Evolutionary conservation across 1,140 invertebrate genomes (phyloP).

Genomic region (Hirudo medicinalis): DNA sequence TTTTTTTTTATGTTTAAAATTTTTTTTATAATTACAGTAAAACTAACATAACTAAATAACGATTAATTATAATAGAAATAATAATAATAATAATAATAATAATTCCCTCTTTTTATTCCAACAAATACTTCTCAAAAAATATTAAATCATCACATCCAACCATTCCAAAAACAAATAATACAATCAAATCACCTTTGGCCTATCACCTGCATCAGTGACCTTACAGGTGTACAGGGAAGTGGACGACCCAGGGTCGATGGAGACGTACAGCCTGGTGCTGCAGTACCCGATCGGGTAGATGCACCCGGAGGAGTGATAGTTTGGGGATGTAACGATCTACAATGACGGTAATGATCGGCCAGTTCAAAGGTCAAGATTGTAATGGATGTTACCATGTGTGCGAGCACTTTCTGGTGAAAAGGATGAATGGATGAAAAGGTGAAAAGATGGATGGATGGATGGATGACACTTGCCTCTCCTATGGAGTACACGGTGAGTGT

Average conservation of each 20-base stretch:
- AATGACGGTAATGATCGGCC: neutral
- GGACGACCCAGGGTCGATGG: slow-evolving; percentile 53
- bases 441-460: too few species aligned
- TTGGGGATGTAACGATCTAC: slow-evolving; percentile 29
- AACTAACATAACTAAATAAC: too few species aligned
- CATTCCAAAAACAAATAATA: too few species aligned
- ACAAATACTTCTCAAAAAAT: too few species aligned
- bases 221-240: slow-evolving; percentile 70
- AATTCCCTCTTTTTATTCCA: too few species aligned
- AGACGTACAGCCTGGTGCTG: slow-evolving; percentile 61
- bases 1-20: too few species aligned
- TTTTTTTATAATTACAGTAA: too few species aligned
- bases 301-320: slow-evolving; percentile 57
- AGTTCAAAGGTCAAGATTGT: too few species aligned
- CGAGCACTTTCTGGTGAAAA: neutral
- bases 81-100: too few species aligned
- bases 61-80: too few species aligned
- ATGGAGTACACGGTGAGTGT: slow-evolving; percentile 61
- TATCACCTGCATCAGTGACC: slow-evolving; percentile 56
- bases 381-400: neutral
- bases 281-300: slow-evolving; percentile 69
- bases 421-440: neutral
- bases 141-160: too few species aligned
- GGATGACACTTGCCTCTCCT: slow-evolving; percentile 50
- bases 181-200: slow-evolving; percentile 45